phyloP scores from a whole-genome alignment of 2,797 vertebrate species.

The Buphagus erythrorhynchus region DNA sequence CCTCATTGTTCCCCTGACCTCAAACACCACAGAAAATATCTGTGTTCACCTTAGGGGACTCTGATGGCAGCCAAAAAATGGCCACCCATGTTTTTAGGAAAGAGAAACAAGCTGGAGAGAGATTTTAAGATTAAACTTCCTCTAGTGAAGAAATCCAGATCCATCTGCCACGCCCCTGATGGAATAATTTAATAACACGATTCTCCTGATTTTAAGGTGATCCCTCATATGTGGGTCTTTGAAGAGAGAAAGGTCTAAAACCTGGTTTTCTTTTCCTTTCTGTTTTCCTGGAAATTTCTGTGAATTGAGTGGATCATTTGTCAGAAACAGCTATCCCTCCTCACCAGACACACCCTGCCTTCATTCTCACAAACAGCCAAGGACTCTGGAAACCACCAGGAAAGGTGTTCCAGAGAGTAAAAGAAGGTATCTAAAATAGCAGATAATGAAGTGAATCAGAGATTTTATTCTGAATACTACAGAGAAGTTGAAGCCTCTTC shows the following conservation, averaged over 20 bases:
- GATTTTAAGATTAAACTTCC: background rate
- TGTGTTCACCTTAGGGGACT: background rate
- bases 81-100: background rate
- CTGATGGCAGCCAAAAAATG: background rate
- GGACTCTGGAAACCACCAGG: background rate
- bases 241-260: background rate
- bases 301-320: background rate
- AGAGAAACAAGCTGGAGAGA: background rate
- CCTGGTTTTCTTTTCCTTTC: rapidly evolving
- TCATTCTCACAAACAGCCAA: background rate
- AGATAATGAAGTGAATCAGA: background rate
- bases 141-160: background rate
- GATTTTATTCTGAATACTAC: background rate
- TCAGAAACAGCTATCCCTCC: background rate
- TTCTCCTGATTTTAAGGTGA: background rate
- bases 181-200: background rate
- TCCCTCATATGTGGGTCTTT: background rate
- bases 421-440: background rate
- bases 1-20: background rate
- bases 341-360: background rate
- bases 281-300: background rate
- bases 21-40: background rate
- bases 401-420: background rate
- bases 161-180: rapidly evolving
- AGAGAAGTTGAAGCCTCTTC: background rate